Evolutionary conservation across 2,888 invertebrate species (phyloP).

Genomic region (Dryomyza anilis): DNA sequence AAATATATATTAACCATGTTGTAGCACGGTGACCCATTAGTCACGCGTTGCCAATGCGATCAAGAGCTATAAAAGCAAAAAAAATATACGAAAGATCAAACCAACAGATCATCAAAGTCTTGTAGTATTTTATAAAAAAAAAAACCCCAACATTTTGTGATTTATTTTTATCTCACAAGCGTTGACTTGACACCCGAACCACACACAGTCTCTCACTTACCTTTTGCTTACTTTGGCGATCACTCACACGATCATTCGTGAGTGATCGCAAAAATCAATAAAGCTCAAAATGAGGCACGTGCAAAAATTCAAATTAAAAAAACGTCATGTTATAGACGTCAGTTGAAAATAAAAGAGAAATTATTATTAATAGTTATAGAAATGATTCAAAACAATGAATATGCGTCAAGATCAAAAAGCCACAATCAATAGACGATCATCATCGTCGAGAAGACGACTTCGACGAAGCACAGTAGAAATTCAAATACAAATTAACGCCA

Average conservation of each 20-base stretch:
- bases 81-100: not conserved
- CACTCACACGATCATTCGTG: not conserved
- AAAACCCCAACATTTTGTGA: no score
- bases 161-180: no score
- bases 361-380: no score
- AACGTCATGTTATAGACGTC: no score
- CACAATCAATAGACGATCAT: not conserved
- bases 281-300: not conserved
- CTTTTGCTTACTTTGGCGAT: not conserved
- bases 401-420: slow-evolving; percentile 2
- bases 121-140: no score
- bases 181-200: no score
- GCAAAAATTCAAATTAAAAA: slow-evolving; percentile 8
- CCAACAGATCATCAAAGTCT: no score
- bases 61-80: not conserved
- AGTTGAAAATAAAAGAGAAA: not conserved
- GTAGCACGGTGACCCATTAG: not conserved
- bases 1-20: no score
- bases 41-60: not conserved
- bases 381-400: not conserved
- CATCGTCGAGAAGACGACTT: not conserved
- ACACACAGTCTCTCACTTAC: no score
- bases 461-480: not conserved
- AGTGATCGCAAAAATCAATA: not conserved
- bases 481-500: slow-evolving; percentile 12